Conservation (phyloP, 2,113 vertebrate genomes). For the Ctenomys sociabilis region DNA sequence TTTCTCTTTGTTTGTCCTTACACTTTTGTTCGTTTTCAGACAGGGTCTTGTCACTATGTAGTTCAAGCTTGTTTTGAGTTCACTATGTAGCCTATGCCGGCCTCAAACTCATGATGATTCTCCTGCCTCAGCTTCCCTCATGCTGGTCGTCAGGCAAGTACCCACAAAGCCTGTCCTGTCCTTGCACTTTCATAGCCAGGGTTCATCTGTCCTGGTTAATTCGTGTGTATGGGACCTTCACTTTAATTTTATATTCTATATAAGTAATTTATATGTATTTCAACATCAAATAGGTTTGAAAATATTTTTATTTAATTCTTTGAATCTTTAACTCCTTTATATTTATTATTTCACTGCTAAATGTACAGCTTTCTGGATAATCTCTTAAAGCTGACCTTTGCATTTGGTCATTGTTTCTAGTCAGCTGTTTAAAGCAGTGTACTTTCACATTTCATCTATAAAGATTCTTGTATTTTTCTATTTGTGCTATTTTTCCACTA, state of each 20-base stretch:
- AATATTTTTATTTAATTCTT: not conserved
- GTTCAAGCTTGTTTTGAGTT: not conserved
- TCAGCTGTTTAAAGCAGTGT: not conserved
- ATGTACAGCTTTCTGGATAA: not conserved
- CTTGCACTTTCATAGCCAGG: not conserved
- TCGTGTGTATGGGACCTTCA: not conserved
- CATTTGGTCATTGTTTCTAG: not conserved
- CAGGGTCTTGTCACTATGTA: not conserved
- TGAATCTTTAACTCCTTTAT: not conserved
- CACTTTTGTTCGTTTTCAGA: not conserved
- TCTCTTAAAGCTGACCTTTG: not conserved
- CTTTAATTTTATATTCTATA: not conserved
- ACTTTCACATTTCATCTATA: not conserved
- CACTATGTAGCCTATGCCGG: not conserved
- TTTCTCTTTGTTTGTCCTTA: not conserved
- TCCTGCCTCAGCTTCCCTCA: not conserved
- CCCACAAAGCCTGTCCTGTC: not conserved
- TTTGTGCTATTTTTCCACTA: not conserved
- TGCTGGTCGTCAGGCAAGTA: not conserved
- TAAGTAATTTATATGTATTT: constrained; percentile 15
- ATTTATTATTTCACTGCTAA: not conserved
- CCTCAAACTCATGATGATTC: not conserved
- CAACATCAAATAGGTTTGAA: not conserved
- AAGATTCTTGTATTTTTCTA: not conserved
- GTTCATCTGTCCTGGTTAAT: not conserved